Conservation (phyloP, 2,888 invertebrate genomes). For the Cephus rjabovi region DNA sequence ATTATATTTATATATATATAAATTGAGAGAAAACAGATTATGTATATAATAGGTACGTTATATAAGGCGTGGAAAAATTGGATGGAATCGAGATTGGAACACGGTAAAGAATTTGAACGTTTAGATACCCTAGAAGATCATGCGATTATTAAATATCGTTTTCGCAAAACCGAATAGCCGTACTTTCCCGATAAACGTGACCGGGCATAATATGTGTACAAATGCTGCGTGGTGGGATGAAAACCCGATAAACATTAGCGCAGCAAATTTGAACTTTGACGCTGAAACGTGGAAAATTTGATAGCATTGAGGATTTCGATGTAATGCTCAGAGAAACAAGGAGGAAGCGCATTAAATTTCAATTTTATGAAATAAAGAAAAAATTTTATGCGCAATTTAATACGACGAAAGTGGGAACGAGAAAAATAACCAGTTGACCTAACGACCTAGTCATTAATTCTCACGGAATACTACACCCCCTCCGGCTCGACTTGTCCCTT, state of each 20-base stretch:
- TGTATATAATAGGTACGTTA: not conserved
- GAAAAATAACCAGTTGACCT: not conserved
- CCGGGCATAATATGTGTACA: not conserved
- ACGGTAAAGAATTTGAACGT: not conserved
- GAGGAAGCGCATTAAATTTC: not conserved
- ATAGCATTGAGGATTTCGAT: not conserved
- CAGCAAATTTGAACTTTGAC: not conserved
- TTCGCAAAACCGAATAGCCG: not conserved
- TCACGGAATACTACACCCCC: not conserved
- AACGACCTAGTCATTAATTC: not conserved
- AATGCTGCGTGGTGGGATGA: not conserved
- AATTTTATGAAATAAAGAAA: not conserved
- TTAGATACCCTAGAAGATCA: not conserved
- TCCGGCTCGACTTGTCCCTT: not conserved
- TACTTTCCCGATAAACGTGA: not conserved
- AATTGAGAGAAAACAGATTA: not conserved
- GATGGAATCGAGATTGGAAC: not conserved
- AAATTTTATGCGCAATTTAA: not conserved
- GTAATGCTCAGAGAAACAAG: not conserved
- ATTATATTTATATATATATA: too few relatives aligned
- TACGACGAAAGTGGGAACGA: not conserved
- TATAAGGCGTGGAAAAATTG: not conserved
- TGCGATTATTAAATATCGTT: not conserved
- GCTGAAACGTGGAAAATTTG: not conserved
- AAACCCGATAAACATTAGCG: not conserved